A percentile compares a stretch with the other conserved stretches of the same genome.
Conservation (phyloP, 2,797 vertebrate genomes). For the Menidia menidia region DNA sequence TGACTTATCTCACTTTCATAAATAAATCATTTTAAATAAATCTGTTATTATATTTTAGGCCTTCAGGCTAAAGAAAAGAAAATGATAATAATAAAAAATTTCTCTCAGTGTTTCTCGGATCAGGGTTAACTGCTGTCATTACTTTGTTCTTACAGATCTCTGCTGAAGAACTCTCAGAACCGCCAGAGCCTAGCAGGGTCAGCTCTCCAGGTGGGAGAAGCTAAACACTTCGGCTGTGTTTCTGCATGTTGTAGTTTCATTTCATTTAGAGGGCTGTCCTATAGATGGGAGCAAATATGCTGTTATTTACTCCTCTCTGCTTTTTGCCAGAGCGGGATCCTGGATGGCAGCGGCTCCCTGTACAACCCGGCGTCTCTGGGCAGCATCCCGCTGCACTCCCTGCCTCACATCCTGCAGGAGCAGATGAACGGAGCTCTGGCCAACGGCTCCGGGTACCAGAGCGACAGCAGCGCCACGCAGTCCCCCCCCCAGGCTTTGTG, state of each 20-base stretch:
- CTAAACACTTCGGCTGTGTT: neutral
- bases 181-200: slow-evolving; percentile 87
- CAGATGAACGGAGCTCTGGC: slow-evolving; percentile 90
- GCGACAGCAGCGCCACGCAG: slow-evolving; percentile 95
- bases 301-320: slow-evolving; percentile 33
- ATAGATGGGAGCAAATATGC: slow-evolving; percentile 1
- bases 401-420: slow-evolving; percentile 91
- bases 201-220: slow-evolving; percentile 86
- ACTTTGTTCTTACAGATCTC: slow-evolving; percentile 81
- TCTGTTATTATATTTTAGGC: too few species aligned
- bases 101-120: too few species aligned
- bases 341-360: slow-evolving; percentile 88
- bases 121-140: slow-evolving; percentile 27
- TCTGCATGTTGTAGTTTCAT: neutral
- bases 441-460: slow-evolving; percentile 92
- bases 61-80: too few species aligned
- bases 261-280: neutral
- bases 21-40: too few species aligned
- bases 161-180: slow-evolving; percentile 93
- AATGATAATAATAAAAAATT: too few species aligned
- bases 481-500: slow-evolving; percentile 94
- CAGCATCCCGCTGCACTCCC: slow-evolving; percentile 89
- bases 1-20: too few species aligned
- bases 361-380: slow-evolving; percentile 91
- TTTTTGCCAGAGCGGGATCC: slow-evolving; percentile 84